Evolutionary conservation across 2,888 invertebrate genomes (phyloP).

Genomic region (Scaptomyza tumidula): DNA sequence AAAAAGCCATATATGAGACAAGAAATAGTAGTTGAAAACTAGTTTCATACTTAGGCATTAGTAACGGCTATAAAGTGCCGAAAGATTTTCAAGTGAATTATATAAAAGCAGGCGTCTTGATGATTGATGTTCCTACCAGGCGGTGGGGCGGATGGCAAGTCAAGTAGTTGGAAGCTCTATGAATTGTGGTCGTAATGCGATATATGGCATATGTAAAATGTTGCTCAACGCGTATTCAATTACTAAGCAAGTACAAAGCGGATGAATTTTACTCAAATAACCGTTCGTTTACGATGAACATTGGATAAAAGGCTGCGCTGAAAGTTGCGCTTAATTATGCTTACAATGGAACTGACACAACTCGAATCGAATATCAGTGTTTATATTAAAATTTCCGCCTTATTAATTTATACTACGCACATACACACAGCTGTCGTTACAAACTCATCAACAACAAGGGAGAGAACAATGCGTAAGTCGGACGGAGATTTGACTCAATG

Average conservation of each 20-base stretch:
- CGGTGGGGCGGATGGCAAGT: background rate
- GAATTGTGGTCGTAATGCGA: slow-evolving; percentile 47
- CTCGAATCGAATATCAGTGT: slow-evolving; percentile 61
- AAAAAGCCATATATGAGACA: slow-evolving; percentile 40
- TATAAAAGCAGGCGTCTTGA: slow-evolving; percentile 33
- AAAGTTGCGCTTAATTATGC: slow-evolving; percentile 64
- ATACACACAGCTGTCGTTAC: slow-evolving; percentile 35
- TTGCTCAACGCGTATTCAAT: slow-evolving; percentile 66
- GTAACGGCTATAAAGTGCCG: slow-evolving; percentile 30
- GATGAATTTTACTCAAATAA: slow-evolving; percentile 18
- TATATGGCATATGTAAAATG: slow-evolving; percentile 31
- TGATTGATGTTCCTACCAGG: slow-evolving; percentile 61
- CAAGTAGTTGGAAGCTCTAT: slow-evolving; percentile 26
- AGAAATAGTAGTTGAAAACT: slow-evolving; percentile 35
- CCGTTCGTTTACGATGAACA: slow-evolving; percentile 21
- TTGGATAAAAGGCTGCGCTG: slow-evolving; percentile 46
- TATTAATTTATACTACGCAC: slow-evolving; percentile 71
- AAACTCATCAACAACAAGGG: slow-evolving; percentile 55
- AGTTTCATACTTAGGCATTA: slow-evolving; percentile 38
- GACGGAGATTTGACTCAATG: slow-evolving; percentile 52
- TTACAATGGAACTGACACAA: slow-evolving; percentile 56
- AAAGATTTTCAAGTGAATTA: slow-evolving; percentile 58
- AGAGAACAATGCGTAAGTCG: slow-evolving; percentile 66
- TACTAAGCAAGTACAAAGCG: slow-evolving; percentile 43
- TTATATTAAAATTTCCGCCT: slow-evolving; percentile 83